Percentiles rank a stretch among this genome's conserved stretches.
phyloP scores from a whole-genome alignment of 2,797 vertebrate species.

The Pelochelys cantorii region DNA sequence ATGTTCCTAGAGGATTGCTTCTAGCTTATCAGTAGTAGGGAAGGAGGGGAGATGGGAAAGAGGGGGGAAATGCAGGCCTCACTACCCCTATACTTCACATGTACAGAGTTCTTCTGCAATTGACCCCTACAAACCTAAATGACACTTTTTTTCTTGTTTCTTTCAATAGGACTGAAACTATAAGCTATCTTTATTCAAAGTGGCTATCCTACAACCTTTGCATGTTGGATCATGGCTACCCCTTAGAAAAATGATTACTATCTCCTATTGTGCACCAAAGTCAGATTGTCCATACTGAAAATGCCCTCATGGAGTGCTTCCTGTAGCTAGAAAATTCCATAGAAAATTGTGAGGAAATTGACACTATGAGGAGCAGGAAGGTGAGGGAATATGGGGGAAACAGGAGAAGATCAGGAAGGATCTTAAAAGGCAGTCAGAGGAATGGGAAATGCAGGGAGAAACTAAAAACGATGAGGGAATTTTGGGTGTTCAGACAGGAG shows the following conservation, averaged over 20 bases:
- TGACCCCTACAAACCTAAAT: background rate
- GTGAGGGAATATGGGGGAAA: background rate
- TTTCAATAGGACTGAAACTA: background rate
- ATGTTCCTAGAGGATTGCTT: no score
- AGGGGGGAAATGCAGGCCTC: no score
- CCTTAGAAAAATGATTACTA: background rate
- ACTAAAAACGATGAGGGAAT: background rate
- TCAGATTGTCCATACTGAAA: background rate
- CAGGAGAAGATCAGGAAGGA: background rate
- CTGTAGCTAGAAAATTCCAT: background rate
- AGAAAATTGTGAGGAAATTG: background rate
- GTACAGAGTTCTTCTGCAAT: no score
- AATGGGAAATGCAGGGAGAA: background rate
- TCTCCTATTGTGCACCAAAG: background rate
- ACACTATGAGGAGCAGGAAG: background rate
- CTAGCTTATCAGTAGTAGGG: no score
- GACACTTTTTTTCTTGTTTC: background rate
- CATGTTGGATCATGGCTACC: rapidly evolving
- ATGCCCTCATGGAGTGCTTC: background rate
- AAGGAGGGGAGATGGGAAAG: no score
- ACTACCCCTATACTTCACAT: no score
- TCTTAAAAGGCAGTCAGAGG: rapidly evolving
- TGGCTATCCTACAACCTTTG: background rate
- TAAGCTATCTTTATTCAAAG: background rate
- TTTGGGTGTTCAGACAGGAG: background rate